Conservation (phyloP, 2,113 vertebrate genomes). For the Hepsetus odoe region DNA sequence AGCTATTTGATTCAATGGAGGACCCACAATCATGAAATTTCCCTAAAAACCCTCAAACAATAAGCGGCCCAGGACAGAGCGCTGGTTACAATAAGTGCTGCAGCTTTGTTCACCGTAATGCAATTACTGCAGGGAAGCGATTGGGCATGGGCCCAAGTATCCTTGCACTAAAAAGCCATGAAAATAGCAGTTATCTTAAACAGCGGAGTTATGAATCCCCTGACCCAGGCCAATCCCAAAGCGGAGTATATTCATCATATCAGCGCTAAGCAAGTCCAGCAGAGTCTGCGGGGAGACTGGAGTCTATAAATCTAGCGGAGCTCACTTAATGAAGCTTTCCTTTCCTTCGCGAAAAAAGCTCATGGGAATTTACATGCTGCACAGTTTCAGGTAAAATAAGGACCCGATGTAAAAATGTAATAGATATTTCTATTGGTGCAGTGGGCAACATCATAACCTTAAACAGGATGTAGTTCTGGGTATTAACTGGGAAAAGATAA, state of each 20-base stretch:
- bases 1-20: constrained; percentile 3
- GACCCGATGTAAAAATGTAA: not conserved
- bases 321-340: constrained; percentile 59
- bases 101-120: constrained; percentile 67
- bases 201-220: constrained; percentile 75
- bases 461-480: no score
- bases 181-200: constrained; percentile 79
- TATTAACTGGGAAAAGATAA: no score
- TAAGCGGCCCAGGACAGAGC: constrained; percentile 21
- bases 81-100: constrained; percentile 4
- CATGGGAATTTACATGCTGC: constrained; percentile 39
- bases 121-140: constrained; percentile 72
- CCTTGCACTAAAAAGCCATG: constrained; percentile 75
- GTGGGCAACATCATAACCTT: not conserved
- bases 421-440: not conserved
- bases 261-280: constrained; percentile 68
- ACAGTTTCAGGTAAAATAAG: constrained; percentile 23
- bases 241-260: constrained; percentile 81
- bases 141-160: constrained; percentile 75
- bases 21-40: constrained; percentile 1
- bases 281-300: constrained; percentile 63
- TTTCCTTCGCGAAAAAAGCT: constrained; percentile 41
- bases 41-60: constrained; percentile 36
- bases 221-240: constrained; percentile 76
- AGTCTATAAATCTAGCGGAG: constrained; percentile 59